These are phyloP conservation scores for Umimayanthus kanabou DNA, from an alignment of 92 coral and sea anemone species.

Conservation along the genomic window DNA sequence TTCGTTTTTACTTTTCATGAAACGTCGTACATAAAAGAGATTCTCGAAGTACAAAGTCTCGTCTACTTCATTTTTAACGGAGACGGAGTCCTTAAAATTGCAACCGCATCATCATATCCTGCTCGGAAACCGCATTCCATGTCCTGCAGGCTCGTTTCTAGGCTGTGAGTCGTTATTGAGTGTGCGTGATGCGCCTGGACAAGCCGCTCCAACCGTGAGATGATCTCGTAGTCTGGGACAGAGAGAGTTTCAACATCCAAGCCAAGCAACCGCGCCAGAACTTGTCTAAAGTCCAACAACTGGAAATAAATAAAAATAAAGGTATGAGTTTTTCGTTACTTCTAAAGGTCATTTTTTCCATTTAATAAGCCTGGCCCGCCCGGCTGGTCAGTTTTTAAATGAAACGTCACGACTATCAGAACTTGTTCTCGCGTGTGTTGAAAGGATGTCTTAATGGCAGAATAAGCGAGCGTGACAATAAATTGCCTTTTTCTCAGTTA, in stretches of 20 bases:
- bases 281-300: conserved; percentile 97
- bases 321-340: not conserved
- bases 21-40: not conserved
- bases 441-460: too few relatives aligned
- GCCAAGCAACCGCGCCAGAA: conserved; percentile 95
- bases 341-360: not conserved
- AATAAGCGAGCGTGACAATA: too few relatives aligned
- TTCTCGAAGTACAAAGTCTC: not conserved
- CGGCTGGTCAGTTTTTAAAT: too few relatives aligned
- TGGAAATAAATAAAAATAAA: conserved; percentile 15
- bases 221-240: conserved; percentile 99
- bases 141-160: conserved; percentile 97
- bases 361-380: too few relatives aligned
- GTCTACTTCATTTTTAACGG: conserved; percentile 64
- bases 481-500: too few relatives aligned
- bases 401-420: not conserved
- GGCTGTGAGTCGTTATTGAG: conserved; percentile 94
- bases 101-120: conserved; percentile 93
- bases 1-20: not conserved
- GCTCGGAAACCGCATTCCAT: conserved; percentile 89
- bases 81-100: conserved; percentile 86
- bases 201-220: conserved; percentile 94
- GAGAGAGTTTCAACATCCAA: conserved; percentile 90
- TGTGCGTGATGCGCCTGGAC: conserved; percentile 99
- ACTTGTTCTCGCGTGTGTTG: too few relatives aligned